Percentiles rank a stretch among this genome's conserved stretches.
Conservation (phyloP, 2,888 invertebrate species). For the Aromia moschata region DNA sequence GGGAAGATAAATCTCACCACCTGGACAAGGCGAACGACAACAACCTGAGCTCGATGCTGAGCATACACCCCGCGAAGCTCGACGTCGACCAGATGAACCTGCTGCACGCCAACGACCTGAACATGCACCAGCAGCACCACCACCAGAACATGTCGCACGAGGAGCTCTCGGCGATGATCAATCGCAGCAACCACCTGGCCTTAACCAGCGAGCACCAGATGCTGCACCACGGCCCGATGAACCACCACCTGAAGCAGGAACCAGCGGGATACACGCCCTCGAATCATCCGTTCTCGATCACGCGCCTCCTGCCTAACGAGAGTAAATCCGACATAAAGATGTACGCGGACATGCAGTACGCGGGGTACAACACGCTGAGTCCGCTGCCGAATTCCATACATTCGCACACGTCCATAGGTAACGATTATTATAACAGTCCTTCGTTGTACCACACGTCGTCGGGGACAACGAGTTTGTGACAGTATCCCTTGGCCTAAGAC, state of each 20-base stretch:
- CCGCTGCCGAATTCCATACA: constrained; percentile 71
- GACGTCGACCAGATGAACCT: constrained; percentile 76
- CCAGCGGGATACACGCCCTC: constrained; percentile 75
- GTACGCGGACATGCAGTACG: constrained; percentile 81
- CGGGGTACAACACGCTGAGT: constrained; percentile 71
- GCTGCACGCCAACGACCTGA: constrained; percentile 64
- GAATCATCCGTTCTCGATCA: constrained; percentile 94
- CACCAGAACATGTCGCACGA: constrained; percentile 68
- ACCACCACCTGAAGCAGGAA: constrained; percentile 74
- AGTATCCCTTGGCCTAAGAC: constrained; percentile 86
- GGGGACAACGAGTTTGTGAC: constrained; percentile 89
- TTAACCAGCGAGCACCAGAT: constrained; percentile 61
- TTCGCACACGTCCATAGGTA: constrained; percentile 66
- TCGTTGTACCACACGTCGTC: constrained; percentile 77
- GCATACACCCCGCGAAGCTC: constrained; percentile 65
- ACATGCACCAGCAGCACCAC: constrained; percentile 65
- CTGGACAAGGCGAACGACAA: constrained; percentile 65
- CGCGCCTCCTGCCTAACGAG: constrained; percentile 87
- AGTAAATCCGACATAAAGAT: constrained; percentile 91
- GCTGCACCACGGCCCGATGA: constrained; percentile 63
- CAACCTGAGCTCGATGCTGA: constrained; percentile 60
- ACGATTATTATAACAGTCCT: constrained; percentile 86
- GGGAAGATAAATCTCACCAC: constrained; percentile 62
- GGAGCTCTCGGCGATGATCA: constrained; percentile 73
- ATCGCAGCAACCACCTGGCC: constrained; percentile 68